Percentiles rank a stretch among this genome's conserved stretches.
These are phyloP conservation scores for Limanda limanda DNA, from an alignment of 2,113 vertebrate genomes.

Conservation along the genomic window DNA sequence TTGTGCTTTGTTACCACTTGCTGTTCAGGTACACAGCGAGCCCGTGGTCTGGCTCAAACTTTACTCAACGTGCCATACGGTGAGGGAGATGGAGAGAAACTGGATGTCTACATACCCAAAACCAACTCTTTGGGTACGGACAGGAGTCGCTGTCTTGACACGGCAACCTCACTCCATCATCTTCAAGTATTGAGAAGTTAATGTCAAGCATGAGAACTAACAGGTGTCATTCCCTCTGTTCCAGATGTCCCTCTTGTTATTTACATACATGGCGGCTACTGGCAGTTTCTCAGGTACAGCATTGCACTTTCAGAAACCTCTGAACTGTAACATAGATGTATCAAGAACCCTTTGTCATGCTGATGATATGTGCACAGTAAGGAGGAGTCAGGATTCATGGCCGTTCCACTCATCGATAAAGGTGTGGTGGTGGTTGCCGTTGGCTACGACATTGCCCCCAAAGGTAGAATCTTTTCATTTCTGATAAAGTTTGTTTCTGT, in stretches of 20 bases:
- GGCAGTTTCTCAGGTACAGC: constrained; percentile 91
- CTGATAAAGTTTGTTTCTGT: neutral
- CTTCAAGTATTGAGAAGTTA: neutral
- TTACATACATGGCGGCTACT: constrained; percentile 94
- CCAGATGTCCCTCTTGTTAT: constrained; percentile 86
- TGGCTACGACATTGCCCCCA: constrained; percentile 89
- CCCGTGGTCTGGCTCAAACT: constrained; percentile 74
- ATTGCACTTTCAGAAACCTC: neutral
- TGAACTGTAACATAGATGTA: neutral
- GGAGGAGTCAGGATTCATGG: constrained; percentile 91
- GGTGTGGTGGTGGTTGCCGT: constrained; percentile 87
- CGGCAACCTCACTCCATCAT: neutral
- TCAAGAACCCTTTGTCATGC: constrained; percentile 7
- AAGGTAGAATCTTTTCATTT: constrained; percentile 78
- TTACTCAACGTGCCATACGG: constrained; percentile 88
- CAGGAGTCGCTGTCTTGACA: neutral
- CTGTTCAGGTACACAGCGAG: constrained; percentile 83
- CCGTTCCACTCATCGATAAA: constrained; percentile 78
- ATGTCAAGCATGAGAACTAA: neutral
- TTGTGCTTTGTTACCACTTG: constrained; percentile 15
- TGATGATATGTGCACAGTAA: constrained; percentile 83
- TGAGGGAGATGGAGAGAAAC: constrained; percentile 80
- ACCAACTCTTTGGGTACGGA: constrained; percentile 76
- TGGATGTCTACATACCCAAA: constrained; percentile 90
- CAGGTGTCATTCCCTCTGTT: constrained; percentile 21